Evolutionary conservation across 1,140 invertebrate species (phyloP).

Genomic region (Ephestia elutella): DNA sequence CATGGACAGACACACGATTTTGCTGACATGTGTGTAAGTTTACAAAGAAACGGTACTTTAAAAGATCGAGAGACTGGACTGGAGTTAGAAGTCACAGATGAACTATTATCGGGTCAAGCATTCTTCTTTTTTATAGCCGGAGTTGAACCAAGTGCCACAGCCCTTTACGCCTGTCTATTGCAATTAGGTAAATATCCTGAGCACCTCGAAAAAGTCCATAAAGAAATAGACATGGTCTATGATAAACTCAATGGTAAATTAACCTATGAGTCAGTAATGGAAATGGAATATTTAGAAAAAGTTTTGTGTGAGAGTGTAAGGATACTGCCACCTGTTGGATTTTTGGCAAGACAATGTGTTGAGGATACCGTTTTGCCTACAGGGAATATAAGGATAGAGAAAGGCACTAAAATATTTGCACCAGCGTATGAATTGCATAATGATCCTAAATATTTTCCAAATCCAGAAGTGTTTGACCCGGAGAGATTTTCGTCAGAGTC

Average conservation of each 20-base stretch:
- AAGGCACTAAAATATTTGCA: conserved; percentile 71
- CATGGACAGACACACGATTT: conserved; percentile 37
- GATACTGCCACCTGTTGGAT: conserved; percentile 66
- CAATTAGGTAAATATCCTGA: conserved; percentile 57
- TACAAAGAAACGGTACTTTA: conserved; percentile 30
- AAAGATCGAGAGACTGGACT: conserved; percentile 33
- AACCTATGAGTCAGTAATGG: conserved; percentile 54
- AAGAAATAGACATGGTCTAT: conserved; percentile 59
- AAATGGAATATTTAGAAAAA: conserved; percentile 71
- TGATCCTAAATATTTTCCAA: conserved; percentile 72
- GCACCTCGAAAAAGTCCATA: conserved; percentile 54
- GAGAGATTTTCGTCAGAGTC: conserved; percentile 75
- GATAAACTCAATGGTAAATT: conserved; percentile 37
- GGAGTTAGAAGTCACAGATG: conserved; percentile 38
- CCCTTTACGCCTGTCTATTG: conserved; percentile 48
- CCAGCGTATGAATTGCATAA: conserved; percentile 77
- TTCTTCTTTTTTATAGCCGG: conserved; percentile 76
- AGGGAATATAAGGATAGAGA: conserved; percentile 53
- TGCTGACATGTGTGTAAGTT: conserved; percentile 36
- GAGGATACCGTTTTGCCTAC: conserved; percentile 64
- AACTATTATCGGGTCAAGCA: conserved; percentile 70
- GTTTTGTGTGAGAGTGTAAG: conserved; percentile 60
- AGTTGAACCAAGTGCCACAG: conserved; percentile 67
- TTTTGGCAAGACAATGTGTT: conserved; percentile 57
- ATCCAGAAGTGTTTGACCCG: conserved; percentile 77